Evolutionary conservation across 2,113 vertebrate species (phyloP).

Genomic region (Muntiacus muntjak): DNA sequence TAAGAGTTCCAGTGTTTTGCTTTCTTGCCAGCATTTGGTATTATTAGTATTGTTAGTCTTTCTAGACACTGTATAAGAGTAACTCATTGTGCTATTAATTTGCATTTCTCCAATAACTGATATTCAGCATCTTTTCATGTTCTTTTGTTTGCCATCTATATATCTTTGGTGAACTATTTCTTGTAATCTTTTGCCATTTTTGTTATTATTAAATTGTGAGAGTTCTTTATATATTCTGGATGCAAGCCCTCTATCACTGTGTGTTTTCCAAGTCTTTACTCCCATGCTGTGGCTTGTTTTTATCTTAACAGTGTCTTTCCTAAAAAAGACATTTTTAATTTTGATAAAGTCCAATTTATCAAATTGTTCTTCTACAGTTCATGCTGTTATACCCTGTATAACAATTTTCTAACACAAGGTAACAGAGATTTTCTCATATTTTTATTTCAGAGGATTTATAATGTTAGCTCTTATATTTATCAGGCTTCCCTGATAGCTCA

Average conservation of each 20-base stretch:
- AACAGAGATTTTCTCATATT: not conserved
- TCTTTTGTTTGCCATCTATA: not conserved
- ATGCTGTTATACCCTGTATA: not conserved
- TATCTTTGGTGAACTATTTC: not conserved
- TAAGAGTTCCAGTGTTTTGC: not conserved
- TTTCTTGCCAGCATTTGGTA: not conserved
- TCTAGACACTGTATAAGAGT: not conserved
- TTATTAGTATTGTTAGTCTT: not conserved
- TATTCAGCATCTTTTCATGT: not conserved
- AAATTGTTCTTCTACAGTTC: not conserved
- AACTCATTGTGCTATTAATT: not conserved
- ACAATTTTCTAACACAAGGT: not conserved
- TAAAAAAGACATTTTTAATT: not conserved
- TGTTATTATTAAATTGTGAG: not conserved
- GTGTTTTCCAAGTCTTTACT: not conserved
- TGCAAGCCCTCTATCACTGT: not conserved
- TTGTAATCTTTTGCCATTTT: not conserved
- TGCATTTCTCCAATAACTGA: not conserved
- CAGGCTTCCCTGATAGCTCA: not conserved
- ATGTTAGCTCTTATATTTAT: not conserved
- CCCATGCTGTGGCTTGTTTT: not conserved
- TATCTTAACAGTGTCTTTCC: not conserved
- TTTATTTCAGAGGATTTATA: conserved; percentile 17
- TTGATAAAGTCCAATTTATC: not conserved
- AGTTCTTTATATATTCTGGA: not conserved